phyloP scores from a whole-genome alignment of 2,888 invertebrate species.

The Scaptomyza parva region DNA sequence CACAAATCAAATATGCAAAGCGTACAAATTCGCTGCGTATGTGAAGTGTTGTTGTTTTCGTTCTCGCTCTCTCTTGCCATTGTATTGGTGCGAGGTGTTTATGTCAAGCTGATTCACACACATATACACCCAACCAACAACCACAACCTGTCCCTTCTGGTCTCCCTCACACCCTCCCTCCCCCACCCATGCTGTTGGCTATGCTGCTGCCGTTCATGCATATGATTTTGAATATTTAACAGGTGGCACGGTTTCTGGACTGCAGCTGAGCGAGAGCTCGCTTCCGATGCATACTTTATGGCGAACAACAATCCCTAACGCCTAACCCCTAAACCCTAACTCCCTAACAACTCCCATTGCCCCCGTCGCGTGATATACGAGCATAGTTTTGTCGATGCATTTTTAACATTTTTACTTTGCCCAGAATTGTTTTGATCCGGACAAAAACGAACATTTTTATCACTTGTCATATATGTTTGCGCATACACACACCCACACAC shows the following conservation, averaged over 20 bases:
- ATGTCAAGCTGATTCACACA: constrained; percentile 37
- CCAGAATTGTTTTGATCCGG: constrained; percentile 4
- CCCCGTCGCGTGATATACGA: constrained; percentile 10
- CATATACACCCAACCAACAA: background rate
- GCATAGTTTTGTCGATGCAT: constrained; percentile 22
- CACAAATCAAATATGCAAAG: constrained; percentile 75
- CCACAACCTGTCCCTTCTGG: too few relatives aligned
- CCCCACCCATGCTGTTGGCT: constrained; percentile 23
- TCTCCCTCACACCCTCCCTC: too few relatives aligned
- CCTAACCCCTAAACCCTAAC: background rate
- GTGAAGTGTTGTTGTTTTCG: constrained; percentile 1
- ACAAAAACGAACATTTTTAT: background rate
- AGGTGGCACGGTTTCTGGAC: constrained; percentile 52
- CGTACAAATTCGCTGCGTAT: constrained; percentile 60
- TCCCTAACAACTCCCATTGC: too few relatives aligned
- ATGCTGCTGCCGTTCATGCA: constrained; percentile 60
- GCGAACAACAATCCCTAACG: background rate
- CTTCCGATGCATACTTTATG: constrained; percentile 71
- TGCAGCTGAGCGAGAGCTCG: constrained; percentile 51
- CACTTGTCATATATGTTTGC: constrained; percentile 7
- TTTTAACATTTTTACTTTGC: constrained; percentile 7
- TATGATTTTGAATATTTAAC: constrained; percentile 80
- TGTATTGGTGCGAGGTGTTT: constrained; percentile 28
- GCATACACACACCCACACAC: background rate
- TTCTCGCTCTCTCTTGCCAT: constrained; percentile 13